phyloP scores from a whole-genome alignment of 2,113 vertebrate genomes.

The Puma concolor region DNA sequence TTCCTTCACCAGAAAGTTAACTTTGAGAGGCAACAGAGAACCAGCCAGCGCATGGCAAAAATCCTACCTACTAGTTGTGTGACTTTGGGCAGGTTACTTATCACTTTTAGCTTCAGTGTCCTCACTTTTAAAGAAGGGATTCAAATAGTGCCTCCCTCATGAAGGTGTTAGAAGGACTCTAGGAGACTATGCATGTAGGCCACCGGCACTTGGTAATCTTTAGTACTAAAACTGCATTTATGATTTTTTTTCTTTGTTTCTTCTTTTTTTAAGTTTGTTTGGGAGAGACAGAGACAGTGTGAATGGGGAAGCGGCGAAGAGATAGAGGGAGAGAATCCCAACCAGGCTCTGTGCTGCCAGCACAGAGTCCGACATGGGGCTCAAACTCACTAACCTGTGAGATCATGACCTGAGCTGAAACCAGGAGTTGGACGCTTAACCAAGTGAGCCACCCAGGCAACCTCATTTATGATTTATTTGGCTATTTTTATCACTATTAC shows the following conservation, averaged over 20 bases:
- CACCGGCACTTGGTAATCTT: background rate
- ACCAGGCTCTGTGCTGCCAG: too few relatives aligned
- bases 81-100: background rate
- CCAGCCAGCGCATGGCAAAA: background rate
- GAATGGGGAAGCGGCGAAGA: too few relatives aligned
- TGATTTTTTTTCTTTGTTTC: background rate
- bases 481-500: background rate
- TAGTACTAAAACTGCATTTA: background rate
- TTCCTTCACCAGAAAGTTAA: background rate
- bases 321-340: too few relatives aligned
- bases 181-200: fast-evolving
- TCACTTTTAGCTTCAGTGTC: background rate
- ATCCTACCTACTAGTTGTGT: background rate
- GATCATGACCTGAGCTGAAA: too few relatives aligned
- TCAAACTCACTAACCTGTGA: too few relatives aligned
- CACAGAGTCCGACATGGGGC: too few relatives aligned
- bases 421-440: too few relatives aligned
- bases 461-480: background rate
- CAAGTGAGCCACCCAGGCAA: too few relatives aligned
- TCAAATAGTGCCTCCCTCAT: background rate
- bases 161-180: background rate
- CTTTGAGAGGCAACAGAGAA: background rate
- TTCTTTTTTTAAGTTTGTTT: too few relatives aligned
- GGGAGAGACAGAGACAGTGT: too few relatives aligned
- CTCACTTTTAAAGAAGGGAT: background rate